Base-by-base conservation (phyloP, 2,797 vertebrate genomes). In the Acestrorhynchus altus region DNA sequence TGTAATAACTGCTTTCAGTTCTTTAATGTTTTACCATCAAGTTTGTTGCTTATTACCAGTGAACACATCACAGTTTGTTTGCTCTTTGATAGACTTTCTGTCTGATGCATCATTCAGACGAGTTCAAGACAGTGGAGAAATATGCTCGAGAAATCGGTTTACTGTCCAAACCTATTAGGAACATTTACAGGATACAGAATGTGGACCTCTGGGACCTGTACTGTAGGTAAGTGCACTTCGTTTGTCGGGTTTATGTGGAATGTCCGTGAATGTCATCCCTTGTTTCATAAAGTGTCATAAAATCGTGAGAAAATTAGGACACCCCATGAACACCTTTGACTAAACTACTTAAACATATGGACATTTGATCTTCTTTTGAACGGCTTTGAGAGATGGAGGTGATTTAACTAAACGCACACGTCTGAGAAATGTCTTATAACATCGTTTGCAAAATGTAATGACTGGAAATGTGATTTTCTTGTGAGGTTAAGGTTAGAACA, bases 121-220 rank as follows among this genome's bases (percentile, higher is more conserved):
- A 97, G 86, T 96, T 94, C 80, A 80, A 86, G 47, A 90, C 85
- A 77, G 95, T 96, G 81, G 87, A 80, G 76, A 15, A 47, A 78
- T 94, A 86, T 88, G 93, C 92, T 88, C 92, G 76, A 88, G 87
- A 79, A 46, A 92, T 72, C 57, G 95, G 95, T 84, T 90, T 91
- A 90, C 86, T 91, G 52, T 5, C 0, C 7, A 70, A 0, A 85
- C 72, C 88, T 78, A 94, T 96, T 77, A 81, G 89, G 78, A 92
- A 89, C 73, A 92, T 97, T 86, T 88, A 85, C 76, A 94, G 96
- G 90, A 95, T 97, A 89, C 95, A 97, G 84, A 97, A 97, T 83
- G 61, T 94, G 81, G 95, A 97, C 79, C 89, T 97, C 76, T 97
- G 94, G 95, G 94, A 96, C 81, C 90, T 96, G 83, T 97, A 87